These are phyloP conservation scores for Acrossocheilus fasciatus DNA, from an alignment of 2,797 vertebrate species.

Conservation along the genomic window DNA sequence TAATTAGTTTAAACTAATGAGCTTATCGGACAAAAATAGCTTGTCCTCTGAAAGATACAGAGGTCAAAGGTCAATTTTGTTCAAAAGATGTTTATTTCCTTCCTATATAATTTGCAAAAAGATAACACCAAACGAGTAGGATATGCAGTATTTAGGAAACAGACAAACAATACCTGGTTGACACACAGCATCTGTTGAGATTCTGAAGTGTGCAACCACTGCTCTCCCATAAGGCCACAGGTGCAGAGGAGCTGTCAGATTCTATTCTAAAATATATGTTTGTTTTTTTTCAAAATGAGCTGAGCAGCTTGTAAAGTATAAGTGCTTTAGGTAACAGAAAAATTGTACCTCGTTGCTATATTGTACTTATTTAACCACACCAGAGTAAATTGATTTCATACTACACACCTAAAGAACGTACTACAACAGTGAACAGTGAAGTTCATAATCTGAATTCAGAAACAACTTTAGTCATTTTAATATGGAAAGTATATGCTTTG, in stretches of 20 bases:
- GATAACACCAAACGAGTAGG: not conserved
- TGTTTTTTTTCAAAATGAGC: no score
- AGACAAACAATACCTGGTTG: not conserved
- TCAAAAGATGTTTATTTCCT: not conserved
- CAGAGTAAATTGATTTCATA: not conserved
- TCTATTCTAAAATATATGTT: no score
- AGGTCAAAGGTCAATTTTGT: not conserved
- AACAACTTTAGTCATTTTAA: not conserved
- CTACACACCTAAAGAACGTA: not conserved
- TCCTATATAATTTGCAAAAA: not conserved
- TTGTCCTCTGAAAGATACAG: not conserved
- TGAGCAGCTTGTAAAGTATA: not conserved
- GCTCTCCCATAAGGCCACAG: not conserved
- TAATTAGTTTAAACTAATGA: constrained; percentile 14
- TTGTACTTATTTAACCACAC: constrained; percentile 12
- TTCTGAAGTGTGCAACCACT: not conserved
- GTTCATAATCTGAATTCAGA: not conserved
- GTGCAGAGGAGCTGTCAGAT: not conserved
- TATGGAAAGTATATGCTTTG: not conserved
- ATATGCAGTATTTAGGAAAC: constrained; percentile 8
- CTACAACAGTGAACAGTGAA: not conserved
- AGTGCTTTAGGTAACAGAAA: not conserved
- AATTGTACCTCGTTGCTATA: not conserved
- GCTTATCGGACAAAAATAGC: not conserved
- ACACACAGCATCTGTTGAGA: not conserved